Evolutionary conservation across 2,797 vertebrate species (phyloP), one percentile per base, ranked within the genome.

Genomic region (Trematomus bernacchii): DNA sequence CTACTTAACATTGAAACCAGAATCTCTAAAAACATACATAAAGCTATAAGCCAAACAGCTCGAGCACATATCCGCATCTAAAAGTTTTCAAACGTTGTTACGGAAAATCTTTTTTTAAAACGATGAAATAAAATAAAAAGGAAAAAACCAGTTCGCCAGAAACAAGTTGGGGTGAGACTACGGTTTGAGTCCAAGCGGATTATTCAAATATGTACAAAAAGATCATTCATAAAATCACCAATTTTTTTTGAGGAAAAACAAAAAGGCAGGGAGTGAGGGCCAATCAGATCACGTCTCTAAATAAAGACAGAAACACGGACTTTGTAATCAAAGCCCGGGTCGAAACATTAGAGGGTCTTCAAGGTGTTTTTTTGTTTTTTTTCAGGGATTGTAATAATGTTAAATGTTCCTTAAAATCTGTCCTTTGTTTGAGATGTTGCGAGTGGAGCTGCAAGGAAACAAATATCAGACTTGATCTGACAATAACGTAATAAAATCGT

Each of bases 131-230:
- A 92, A 89, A 67, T 21, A 27, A 73, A 73, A 81, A 79, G 79
- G 74, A 94, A 95, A 95, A 94, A 96, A 96, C 95, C 96, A 97
- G 96, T 98, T 97, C 89, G 94, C 96, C 96, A 96, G 95, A 97
- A 96, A 96, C 96, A 97, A 95, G 96, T 96, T 95, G 91, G 96
- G 96, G 96, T 96, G 96, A 94, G 95, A 92, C 95, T 96, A 91
- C 80, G 94, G 95, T 96, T 96, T 90, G 83, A 95, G 97, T 98
- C 97, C 97, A 97, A 97, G 96, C 96, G 94, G 95, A 96, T 96
- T 95, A 95, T 96, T 97, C 97, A 97, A 98, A 94, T 99, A 97
- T 98, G 96, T 98, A 98, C 97, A 98, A 94, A 95, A 95, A 95
- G 95, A 95, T 96, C 96, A 96, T 96, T 96, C 96, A 96, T 96